Percentiles rank a stretch among this genome's conserved stretches.
phyloP scores from a whole-genome alignment of 1,140 invertebrate species.

The Drosophila parvula region DNA sequence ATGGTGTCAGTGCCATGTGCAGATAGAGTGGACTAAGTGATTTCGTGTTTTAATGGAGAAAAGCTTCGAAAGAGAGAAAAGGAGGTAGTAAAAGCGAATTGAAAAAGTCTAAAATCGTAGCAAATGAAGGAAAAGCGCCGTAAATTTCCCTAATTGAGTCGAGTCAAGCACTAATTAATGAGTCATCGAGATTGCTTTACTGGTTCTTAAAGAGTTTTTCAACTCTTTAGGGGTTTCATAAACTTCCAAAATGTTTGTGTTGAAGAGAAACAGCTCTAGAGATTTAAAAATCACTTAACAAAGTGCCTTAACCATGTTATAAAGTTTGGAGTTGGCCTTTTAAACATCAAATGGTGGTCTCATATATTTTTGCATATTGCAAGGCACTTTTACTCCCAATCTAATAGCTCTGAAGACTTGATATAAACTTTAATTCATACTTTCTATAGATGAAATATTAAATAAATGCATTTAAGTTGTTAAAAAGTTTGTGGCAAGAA shows the following conservation, averaged over 20 bases:
- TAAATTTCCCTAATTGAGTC: constrained; percentile 35
- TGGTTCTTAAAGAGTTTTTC: background rate
- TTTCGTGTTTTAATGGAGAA: constrained; percentile 11
- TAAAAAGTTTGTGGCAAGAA: no score
- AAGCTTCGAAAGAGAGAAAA: constrained; percentile 6
- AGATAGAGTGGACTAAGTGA: constrained; percentile 20
- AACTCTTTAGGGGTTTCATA: background rate
- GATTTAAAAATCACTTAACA: background rate
- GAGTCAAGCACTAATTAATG: constrained; percentile 39
- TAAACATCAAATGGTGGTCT: no score
- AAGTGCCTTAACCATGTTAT: background rate
- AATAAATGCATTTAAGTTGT: no score
- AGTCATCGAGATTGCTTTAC: constrained; percentile 21
- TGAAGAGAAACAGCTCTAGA: no score
- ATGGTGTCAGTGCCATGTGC: constrained; percentile 40
- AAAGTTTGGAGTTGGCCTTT: background rate
- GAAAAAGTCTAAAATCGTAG: constrained; percentile 21
- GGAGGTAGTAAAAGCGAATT: constrained; percentile 12
- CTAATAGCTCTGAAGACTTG: background rate
- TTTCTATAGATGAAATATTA: background rate
- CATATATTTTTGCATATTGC: background rate
- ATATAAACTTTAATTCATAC: background rate
- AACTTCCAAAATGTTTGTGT: background rate
- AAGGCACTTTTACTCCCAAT: background rate
- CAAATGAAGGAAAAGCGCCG: constrained; percentile 9